Percentiles rank a stretch among this genome's conserved stretches.
phyloP scores from a whole-genome alignment of 2,888 invertebrate genomes.

The Labia minor region DNA sequence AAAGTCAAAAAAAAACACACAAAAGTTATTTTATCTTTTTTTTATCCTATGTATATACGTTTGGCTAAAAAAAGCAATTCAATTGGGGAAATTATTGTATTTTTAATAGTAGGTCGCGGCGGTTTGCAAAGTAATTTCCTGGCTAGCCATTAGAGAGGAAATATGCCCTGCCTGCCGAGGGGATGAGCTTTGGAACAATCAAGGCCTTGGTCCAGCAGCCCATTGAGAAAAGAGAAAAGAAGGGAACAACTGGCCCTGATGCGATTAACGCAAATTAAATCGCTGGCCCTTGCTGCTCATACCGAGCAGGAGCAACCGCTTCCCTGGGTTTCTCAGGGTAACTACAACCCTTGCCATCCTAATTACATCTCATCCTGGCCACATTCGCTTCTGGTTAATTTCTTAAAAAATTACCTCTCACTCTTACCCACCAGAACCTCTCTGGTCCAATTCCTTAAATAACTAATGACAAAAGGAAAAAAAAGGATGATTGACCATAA shows the following conservation, averaged over 20 bases:
- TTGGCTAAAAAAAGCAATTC: too few relatives aligned
- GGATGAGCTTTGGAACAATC: neutral
- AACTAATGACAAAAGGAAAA: too few relatives aligned
- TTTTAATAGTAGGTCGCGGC: too few relatives aligned
- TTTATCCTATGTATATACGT: too few relatives aligned
- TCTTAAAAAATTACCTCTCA: neutral
- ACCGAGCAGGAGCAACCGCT: neutral
- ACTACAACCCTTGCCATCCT: neutral
- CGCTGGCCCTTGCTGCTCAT: neutral
- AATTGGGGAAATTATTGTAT: too few relatives aligned
- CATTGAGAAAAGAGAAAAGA: neutral
- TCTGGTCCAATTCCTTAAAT: too few relatives aligned
- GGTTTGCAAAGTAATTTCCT: neutral
- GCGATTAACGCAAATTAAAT: conserved; percentile 7
- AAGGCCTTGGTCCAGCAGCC: neutral
- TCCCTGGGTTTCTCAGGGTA: neutral
- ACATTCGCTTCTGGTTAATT: neutral
- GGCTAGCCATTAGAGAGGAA: neutral
- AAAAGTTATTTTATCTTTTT: too few relatives aligned
- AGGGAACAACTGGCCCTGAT: neutral
- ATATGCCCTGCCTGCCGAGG: too few relatives aligned
- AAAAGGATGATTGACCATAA: too few relatives aligned
- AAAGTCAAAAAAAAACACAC: too few relatives aligned
- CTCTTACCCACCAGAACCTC: too few relatives aligned
- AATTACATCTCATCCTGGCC: neutral